phyloP scores from a whole-genome alignment of 2,113 vertebrate genomes.

The Oxyura jamaicensis region DNA sequence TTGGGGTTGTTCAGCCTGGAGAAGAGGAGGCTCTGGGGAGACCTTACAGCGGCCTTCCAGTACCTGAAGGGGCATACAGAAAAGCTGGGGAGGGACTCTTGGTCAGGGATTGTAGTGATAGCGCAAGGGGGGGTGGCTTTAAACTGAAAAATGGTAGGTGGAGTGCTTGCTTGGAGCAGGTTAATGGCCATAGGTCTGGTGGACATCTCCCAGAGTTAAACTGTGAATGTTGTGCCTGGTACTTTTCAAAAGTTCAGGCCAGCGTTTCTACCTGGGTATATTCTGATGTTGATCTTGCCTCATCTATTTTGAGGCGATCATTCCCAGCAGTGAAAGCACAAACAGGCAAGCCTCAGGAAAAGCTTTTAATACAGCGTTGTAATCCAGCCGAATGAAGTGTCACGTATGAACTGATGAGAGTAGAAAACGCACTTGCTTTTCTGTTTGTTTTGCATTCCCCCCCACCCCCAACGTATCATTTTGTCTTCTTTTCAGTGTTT shows the following conservation, averaged over 20 bases:
- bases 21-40: too few relatives aligned
- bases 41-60: too few relatives aligned
- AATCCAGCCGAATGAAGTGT: neutral
- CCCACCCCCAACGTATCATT: neutral
- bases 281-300: neutral
- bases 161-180: neutral
- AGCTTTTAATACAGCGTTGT: neutral
- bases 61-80: too few relatives aligned
- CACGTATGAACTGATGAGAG: neutral
- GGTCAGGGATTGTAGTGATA: too few relatives aligned
- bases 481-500: neutral
- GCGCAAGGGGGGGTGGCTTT: too few relatives aligned
- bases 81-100: too few relatives aligned
- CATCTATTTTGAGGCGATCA: neutral
- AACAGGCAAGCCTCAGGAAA: neutral
- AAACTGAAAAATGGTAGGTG: too few relatives aligned
- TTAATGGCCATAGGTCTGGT: neutral
- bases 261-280: neutral
- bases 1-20: too few relatives aligned
- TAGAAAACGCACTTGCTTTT: neutral
- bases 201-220: neutral
- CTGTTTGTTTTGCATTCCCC: slow-evolving; percentile 11
- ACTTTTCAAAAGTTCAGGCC: neutral
- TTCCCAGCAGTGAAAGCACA: neutral
- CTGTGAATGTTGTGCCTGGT: neutral